Base-by-base conservation (phyloP, 1,140 invertebrate genomes). In the Lordiphosa clarofinis region DNA sequence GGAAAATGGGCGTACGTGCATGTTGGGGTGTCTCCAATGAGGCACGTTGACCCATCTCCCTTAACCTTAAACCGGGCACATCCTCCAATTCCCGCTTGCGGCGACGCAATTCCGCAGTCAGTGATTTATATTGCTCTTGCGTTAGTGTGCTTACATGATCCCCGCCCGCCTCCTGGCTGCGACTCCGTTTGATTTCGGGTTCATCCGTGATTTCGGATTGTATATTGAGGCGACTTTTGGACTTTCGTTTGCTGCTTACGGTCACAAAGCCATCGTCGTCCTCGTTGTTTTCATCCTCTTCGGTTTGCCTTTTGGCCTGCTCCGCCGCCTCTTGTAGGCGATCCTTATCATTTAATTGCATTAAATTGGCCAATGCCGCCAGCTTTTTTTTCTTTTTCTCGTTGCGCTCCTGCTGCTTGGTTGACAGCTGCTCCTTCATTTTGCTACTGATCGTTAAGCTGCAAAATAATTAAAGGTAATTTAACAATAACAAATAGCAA, bases 1-100 rank as follows among this genome's bases (percentile, higher is more conserved):
- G 90, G 82, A 95, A 94, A 62, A 98, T 90, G 6, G 96, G 96
- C 42, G 94, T 91, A 64, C 94, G 90, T 43, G 92, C 89, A 46
- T 91, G 86, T 24, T 87, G 65, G 28, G 90, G 86, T 21, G 89
- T 81, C 40, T 88, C 84, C 56, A 94, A 84, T 39, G 89, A 91
- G 44, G 94, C 93, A 73, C 89, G 90, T 73, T 92, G 89, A 19
- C 94, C 94, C 56, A 91, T 89, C 46, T 89, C 87, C 86, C 92
- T 92, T 19, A 94, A 89, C 46, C 89, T 86, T 58, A 94, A 90
- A 38, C 90, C 90, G 15, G 93, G 92, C 15, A 91, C 89, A 37
- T 88, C 75, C 64, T 88, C 88, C 35, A 93, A 66, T 54, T 72
- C 74, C 6, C 90, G 91, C 58, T 91, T 94, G 87, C 90, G 90